Percentiles rank a stretch among this genome's conserved stretches.
Evolutionary conservation across 2,797 vertebrate species (phyloP).

Genomic region (Notoglanidium macrostoma): DNA sequence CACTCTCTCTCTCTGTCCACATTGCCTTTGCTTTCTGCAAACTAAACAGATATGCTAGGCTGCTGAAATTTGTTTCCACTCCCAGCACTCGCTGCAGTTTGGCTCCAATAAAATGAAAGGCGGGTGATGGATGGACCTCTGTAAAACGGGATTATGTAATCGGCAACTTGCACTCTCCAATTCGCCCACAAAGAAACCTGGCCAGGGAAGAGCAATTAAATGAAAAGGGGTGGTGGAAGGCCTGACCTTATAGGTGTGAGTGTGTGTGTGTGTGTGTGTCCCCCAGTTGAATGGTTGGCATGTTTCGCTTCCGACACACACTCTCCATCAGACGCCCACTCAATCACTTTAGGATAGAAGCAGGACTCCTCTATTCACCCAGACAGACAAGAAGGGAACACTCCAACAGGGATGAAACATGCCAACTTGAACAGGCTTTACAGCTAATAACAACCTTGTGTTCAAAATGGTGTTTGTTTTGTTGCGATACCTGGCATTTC

Average conservation of each 20-base stretch:
- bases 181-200: constrained; percentile 58
- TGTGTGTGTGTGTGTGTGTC: constrained; percentile 47
- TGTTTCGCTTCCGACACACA: constrained; percentile 57
- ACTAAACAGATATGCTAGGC: constrained; percentile 70
- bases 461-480: constrained; percentile 7
- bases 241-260: constrained; percentile 52
- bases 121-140: constrained; percentile 63
- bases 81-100: constrained; percentile 65
- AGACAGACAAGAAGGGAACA: constrained; percentile 32
- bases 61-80: constrained; percentile 68
- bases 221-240: constrained; percentile 48
- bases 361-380: constrained; percentile 40
- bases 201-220: constrained; percentile 55
- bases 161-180: constrained; percentile 58
- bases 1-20: constrained; percentile 57
- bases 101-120: constrained; percentile 68
- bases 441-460: not conserved
- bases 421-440: constrained; percentile 9
- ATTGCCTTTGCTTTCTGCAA: constrained; percentile 74
- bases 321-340: constrained; percentile 58
- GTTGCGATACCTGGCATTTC: not conserved
- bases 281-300: constrained; percentile 54
- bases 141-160: constrained; percentile 68
- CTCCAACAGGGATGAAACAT: constrained; percentile 7
- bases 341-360: constrained; percentile 46